phyloP scores from a whole-genome alignment of 2,797 vertebrate genomes.

The Coendou prehensilis region DNA sequence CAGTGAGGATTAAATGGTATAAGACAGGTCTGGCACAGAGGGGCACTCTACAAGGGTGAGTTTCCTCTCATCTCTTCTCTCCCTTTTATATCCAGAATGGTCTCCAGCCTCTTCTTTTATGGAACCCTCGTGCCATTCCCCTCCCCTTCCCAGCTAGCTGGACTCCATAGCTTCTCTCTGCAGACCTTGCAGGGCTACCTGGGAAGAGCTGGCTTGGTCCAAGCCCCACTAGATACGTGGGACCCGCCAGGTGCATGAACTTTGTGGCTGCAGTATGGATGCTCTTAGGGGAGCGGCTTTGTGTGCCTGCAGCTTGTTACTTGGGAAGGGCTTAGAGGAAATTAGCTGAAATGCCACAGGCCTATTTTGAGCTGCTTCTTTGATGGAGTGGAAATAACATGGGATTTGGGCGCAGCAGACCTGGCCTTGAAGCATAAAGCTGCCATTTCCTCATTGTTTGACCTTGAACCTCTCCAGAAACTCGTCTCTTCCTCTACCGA shows the following conservation, averaged over 20 bases:
- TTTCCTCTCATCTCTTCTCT: neutral
- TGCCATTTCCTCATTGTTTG: constrained; percentile 68
- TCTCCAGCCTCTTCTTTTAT: neutral
- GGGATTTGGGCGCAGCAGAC: constrained; percentile 73
- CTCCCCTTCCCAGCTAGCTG: neutral
- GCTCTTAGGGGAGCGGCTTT: constrained; percentile 66
- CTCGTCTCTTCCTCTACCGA: neutral
- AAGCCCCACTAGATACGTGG: neutral
- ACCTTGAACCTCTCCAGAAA: constrained; percentile 76
- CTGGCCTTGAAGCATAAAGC: constrained; percentile 56
- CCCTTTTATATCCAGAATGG: neutral
- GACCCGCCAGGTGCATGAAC: neutral
- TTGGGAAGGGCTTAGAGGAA: constrained; percentile 82
- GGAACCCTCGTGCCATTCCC: neutral
- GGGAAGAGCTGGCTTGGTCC: neutral
- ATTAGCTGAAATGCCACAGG: constrained; percentile 84
- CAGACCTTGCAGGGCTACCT: neutral
- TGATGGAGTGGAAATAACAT: constrained; percentile 79
- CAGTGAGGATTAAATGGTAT: neutral
- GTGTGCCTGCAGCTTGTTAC: constrained; percentile 54
- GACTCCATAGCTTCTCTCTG: neutral
- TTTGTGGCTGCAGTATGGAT: constrained; percentile 64
- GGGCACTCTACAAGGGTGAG: neutral
- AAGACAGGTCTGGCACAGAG: neutral
- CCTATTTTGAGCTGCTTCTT: constrained; percentile 83